A percentile compares a stretch with the other conserved stretches of the same genome.
Conservation (phyloP, 2,888 invertebrate species). For the Caenorhabditis afra region DNA sequence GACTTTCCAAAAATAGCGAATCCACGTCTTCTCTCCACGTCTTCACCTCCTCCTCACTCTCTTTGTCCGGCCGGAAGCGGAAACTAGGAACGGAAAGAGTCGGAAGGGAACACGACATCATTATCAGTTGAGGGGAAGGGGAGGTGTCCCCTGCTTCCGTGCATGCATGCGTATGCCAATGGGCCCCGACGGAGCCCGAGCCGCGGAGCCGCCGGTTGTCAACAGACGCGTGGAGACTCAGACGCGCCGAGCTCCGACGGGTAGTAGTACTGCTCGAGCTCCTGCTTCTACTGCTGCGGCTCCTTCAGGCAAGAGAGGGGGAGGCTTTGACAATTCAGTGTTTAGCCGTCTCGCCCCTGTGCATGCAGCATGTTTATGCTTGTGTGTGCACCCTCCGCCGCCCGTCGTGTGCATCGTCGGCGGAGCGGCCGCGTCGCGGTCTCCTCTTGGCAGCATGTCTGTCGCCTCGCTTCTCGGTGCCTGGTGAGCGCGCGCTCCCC, state of each 20-base stretch:
- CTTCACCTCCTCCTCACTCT: not conserved
- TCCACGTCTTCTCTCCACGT: not conserved
- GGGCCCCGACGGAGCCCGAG: conserved; percentile 1
- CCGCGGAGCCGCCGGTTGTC: conserved; percentile 11
- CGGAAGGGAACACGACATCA: not conserved
- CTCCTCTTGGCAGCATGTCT: conserved; percentile 52
- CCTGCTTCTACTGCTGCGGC: conserved; percentile 41
- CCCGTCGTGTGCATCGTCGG: conserved; percentile 42
- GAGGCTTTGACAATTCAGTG: conserved; percentile 53
- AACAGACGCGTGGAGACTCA: conserved; percentile 34
- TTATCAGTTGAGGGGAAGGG: conserved; percentile 3
- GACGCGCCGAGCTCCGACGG: conserved; percentile 8
- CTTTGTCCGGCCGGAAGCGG: no score
- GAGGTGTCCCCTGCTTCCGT: conserved; percentile 26
- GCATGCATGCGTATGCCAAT: conserved; percentile 6
- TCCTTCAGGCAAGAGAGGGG: conserved; percentile 32
- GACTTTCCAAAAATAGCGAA: not conserved
- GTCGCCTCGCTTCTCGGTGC: conserved; percentile 39
- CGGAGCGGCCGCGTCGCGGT: conserved; percentile 54
- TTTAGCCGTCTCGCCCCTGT: conserved; percentile 41
- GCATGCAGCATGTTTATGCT: conserved; percentile 57
- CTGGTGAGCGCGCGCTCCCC: conserved; percentile 28
- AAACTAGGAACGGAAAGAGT: no score
- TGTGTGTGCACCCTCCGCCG: conserved; percentile 30
- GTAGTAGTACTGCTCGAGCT: conserved; percentile 30